Percentiles rank a stretch among this genome's conserved stretches.
These are phyloP conservation scores for Sylvia borin DNA, from an alignment of 2,797 vertebrate genomes.

Conservation along the genomic window DNA sequence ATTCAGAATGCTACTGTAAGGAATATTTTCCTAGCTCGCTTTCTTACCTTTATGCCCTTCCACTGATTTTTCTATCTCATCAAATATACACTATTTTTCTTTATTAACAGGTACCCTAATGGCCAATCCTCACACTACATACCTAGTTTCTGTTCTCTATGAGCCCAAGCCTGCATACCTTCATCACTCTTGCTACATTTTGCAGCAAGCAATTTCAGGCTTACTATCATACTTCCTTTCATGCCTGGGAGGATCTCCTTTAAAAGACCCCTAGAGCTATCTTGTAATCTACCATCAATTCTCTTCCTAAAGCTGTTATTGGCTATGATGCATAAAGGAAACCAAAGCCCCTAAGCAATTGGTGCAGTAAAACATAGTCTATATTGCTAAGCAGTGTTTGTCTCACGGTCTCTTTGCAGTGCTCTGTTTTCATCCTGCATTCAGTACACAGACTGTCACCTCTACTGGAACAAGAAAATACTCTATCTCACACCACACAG, in stretches of 20 bases:
- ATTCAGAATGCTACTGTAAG: background rate
- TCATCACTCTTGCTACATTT: slow-evolving; percentile 12
- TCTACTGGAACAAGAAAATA: background rate
- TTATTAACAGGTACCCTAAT: slow-evolving; percentile 20
- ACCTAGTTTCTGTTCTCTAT: background rate
- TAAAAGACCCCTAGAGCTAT: slow-evolving; percentile 29
- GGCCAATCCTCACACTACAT: background rate
- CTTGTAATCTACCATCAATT: slow-evolving; percentile 17
- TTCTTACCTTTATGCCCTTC: background rate
- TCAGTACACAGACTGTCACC: background rate
- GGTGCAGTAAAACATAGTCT: background rate
- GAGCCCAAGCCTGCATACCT: background rate
- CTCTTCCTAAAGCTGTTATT: slow-evolving; percentile 37
- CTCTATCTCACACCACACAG: background rate
- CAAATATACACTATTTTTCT: slow-evolving; percentile 10
- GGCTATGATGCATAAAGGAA: slow-evolving; percentile 40
- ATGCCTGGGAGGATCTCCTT: slow-evolving; percentile 19
- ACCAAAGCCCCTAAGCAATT: background rate
- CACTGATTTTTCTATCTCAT: background rate
- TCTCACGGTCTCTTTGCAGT: background rate
- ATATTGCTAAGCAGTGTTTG: background rate
- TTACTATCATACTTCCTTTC: background rate
- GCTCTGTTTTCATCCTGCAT: background rate
- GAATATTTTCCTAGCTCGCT: background rate
- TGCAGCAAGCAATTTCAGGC: slow-evolving; percentile 16